Evolutionary conservation across 2,888 invertebrate genomes (phyloP).

Genomic region (Rhagonycha lutea): DNA sequence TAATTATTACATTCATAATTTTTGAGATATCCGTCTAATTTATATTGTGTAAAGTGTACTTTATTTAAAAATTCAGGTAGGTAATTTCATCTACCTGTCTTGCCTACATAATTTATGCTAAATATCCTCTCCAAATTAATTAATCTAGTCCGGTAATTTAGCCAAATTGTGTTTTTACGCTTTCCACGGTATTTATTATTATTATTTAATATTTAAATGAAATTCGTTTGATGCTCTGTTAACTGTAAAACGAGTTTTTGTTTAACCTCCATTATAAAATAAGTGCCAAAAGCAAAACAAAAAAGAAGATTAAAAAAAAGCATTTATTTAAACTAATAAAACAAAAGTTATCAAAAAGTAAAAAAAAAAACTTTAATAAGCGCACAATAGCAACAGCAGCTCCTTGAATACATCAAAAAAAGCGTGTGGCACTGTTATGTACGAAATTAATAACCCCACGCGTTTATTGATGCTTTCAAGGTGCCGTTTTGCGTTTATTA

Average conservation of each 20-base stretch:
- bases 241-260: neutral
- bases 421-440: too few relatives aligned
- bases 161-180: neutral
- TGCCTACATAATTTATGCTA: neutral
- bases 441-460: too few relatives aligned
- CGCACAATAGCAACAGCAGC: too few relatives aligned
- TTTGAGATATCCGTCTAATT: neutral
- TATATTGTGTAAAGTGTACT: neutral
- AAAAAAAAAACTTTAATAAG: too few relatives aligned
- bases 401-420: too few relatives aligned
- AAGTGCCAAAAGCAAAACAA: neutral
- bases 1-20: neutral
- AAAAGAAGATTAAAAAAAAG: neutral
- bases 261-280: neutral
- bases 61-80: neutral
- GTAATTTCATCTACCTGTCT: neutral
- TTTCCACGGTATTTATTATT: neutral
- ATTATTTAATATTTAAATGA: neutral
- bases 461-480: too few relatives aligned
- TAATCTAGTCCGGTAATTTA: neutral
- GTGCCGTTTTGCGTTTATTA: too few relatives aligned
- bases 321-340: too few relatives aligned
- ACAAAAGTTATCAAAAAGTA: too few relatives aligned
- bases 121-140: neutral
- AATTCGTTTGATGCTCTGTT: neutral